These are phyloP conservation scores for Ophioderma brevispina DNA, from an alignment of 35 echinoderm and acorn worm species.

Conservation along the genomic window DNA sequence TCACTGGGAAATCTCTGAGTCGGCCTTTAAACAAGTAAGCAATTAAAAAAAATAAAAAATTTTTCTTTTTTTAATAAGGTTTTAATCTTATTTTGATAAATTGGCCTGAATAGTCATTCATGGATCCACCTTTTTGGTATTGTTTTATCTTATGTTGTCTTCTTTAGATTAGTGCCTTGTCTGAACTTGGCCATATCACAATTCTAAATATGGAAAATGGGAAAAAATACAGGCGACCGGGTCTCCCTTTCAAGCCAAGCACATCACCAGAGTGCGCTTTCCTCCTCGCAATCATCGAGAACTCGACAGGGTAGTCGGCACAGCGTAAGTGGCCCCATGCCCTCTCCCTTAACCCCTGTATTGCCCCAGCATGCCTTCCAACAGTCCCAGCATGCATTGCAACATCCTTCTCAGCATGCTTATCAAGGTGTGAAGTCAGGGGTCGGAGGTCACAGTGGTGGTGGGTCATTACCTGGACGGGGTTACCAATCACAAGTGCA, in stretches of 20 bases:
- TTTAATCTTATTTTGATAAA: too few relatives aligned
- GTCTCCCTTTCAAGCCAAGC: background rate
- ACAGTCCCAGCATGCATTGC: background rate
- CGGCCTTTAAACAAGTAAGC: too few relatives aligned
- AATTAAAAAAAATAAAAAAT: too few relatives aligned
- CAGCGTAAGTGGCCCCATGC: background rate
- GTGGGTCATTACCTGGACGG: background rate
- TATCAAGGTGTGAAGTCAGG: background rate
- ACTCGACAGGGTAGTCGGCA: constrained; percentile 1
- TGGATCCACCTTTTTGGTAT: too few relatives aligned
- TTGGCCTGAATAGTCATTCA: too few relatives aligned
- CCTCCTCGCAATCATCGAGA: background rate
- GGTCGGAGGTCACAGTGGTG: background rate
- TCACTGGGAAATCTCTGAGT: too few relatives aligned
- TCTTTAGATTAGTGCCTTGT: too few relatives aligned
- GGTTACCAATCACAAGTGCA: background rate
- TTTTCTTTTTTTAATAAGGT: too few relatives aligned
- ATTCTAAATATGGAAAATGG: too few relatives aligned
- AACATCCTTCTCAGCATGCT: background rate
- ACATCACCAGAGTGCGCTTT: background rate
- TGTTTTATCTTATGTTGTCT: too few relatives aligned
- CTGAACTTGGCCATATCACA: too few relatives aligned
- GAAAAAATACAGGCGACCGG: too few relatives aligned
- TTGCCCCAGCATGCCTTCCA: constrained; percentile 4
- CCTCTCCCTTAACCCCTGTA: background rate